A percentile compares a stretch with the other conserved stretches of the same genome.
These are phyloP conservation scores for Leguminivora glycinivorella DNA, from an alignment of 1,140 invertebrate species.

Conservation along the genomic window DNA sequence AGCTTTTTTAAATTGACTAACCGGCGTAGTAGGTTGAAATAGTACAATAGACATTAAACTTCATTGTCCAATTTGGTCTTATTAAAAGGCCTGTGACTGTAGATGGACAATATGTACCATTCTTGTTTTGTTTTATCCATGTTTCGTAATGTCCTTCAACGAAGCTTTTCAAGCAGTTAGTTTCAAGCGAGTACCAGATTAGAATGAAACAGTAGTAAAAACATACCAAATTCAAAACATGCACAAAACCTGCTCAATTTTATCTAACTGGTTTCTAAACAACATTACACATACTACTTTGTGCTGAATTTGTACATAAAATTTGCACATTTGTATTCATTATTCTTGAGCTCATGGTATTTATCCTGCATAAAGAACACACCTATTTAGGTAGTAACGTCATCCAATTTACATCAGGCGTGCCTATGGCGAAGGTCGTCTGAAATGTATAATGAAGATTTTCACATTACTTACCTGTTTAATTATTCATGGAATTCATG, in stretches of 20 bases:
- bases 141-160: too few species aligned
- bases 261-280: too few species aligned
- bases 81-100: background rate
- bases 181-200: too few species aligned
- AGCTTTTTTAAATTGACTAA: background rate
- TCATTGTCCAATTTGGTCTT: conserved; percentile 8
- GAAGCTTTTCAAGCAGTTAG: too few species aligned
- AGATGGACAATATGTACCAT: background rate
- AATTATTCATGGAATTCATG: background rate
- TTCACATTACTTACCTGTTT: background rate
- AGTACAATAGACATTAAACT: conserved; percentile 2
- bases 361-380: conserved; percentile 17
- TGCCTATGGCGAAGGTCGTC: background rate
- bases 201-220: too few species aligned
- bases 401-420: conserved; percentile 15
- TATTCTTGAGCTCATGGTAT: background rate
- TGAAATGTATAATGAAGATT: conserved; percentile 22
- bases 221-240: too few species aligned
- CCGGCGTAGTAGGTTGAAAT: conserved; percentile 2
- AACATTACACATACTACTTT: too few species aligned
- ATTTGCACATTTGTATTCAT: background rate
- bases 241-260: too few species aligned
- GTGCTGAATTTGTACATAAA: background rate
- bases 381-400: conserved; percentile 11
- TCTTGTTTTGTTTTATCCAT: background rate